phyloP scores from a whole-genome alignment of 2,888 invertebrate species.

The Spatulosminthurus flaviceps region DNA sequence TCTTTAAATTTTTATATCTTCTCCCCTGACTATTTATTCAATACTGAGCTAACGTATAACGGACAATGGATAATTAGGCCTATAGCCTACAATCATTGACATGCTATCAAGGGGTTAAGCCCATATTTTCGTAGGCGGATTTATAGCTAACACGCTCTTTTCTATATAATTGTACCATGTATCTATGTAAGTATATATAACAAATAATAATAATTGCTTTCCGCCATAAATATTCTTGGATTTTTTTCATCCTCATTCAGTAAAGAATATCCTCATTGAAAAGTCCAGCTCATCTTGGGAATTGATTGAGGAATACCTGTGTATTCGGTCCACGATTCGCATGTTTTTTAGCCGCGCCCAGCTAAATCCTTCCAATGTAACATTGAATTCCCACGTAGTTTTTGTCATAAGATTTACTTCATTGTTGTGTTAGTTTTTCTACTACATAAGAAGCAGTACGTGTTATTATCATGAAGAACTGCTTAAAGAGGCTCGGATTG shows the following conservation, averaged over 20 bases:
- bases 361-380: no score
- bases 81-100: background rate
- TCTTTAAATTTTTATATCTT: background rate
- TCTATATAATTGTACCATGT: background rate
- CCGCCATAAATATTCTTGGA: background rate
- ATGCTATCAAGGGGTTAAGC: background rate
- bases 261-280: background rate
- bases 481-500: no score
- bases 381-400: slow-evolving; percentile 13
- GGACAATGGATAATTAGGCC: slow-evolving; percentile 9
- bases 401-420: background rate
- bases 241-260: background rate
- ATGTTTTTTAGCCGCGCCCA: background rate
- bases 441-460: no score
- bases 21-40: background rate
- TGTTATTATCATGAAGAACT: no score
- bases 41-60: background rate
- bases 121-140: slow-evolving; percentile 5
- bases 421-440: no score
- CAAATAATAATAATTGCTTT: no score
- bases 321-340: no score
- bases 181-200: no score
- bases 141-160: background rate
- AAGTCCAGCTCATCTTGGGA: slow-evolving; percentile 3
- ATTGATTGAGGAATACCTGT: background rate